Evolutionary conservation across 1,140 invertebrate genomes (phyloP), one percentile per base, ranked within the genome.

Genomic region (Euwallacea similis): DNA sequence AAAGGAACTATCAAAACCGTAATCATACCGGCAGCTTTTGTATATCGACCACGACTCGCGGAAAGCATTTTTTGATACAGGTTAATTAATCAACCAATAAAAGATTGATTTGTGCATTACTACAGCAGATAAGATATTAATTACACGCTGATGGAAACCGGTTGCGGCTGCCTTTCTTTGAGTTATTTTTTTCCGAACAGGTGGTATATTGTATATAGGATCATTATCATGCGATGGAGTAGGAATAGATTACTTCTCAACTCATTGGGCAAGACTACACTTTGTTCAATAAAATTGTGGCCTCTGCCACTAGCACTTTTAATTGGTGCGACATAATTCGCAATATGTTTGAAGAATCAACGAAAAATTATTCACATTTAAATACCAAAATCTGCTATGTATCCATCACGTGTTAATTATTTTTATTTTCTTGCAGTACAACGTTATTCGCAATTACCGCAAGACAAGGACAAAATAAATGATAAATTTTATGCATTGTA

Each of bases 401-500:
- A 4, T 33, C 1, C 21, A 33, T 33, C 21, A 33, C 21, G 21
- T 33, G 21, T 33, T 33, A 33, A 33, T 33, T 33, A 33, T 33
- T 33, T 33, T 33, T 33, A 33, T 33, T 33, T 33, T 33, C 21
- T 33, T 33, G 21, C 21, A 33, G 21, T 33, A 4, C 21, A 33
- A 33, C 21, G 21, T 33, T 33, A 33, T 33, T 33, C 21, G 21
- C 21, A 50, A 62, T 70, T 70, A 43, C 68, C 44, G 50, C 71
- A 65, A 63, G 67, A 63, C 68, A 74, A 71, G 69, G 69, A 59
- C 73, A 15, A 16, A 16, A 63, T 66, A 58, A 56, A 42, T 50
- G 65, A 64, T 53, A 33, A 71, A 74, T 74, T 74, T 71, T 69
- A 74, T 71, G 73, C 73, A 61, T 66, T 16, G 67, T 74, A 74